phyloP scores from a whole-genome alignment of 2,888 invertebrate genomes.

The Cephus spinipes region DNA sequence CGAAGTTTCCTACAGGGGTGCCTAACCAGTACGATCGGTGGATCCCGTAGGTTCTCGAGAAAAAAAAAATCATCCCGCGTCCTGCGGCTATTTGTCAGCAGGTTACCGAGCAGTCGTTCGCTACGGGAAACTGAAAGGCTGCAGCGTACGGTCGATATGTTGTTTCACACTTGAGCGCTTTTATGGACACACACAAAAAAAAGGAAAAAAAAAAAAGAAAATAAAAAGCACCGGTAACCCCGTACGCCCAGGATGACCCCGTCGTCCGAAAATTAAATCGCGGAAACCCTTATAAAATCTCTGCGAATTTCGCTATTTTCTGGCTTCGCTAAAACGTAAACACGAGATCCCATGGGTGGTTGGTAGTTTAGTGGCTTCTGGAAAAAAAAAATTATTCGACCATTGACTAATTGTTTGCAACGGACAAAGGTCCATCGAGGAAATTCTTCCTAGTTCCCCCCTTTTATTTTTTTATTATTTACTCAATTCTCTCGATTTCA shows the following conservation, averaged over 20 bases:
- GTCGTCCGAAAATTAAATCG: slow-evolving; percentile 41
- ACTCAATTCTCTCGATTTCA: neutral
- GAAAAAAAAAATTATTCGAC: slow-evolving; percentile 26
- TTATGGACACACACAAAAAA: slow-evolving; percentile 1
- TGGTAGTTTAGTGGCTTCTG: slow-evolving; percentile 50
- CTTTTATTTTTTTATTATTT: neutral
- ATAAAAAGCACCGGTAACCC: slow-evolving; percentile 14
- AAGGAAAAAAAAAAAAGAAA: slow-evolving; percentile 10
- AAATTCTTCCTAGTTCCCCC: neutral
- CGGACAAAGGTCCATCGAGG: slow-evolving; percentile 19
- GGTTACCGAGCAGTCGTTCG: neutral
- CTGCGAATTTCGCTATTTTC: slow-evolving; percentile 44
- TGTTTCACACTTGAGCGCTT: slow-evolving; percentile 9
- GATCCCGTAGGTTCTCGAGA: neutral
- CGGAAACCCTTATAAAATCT: slow-evolving; percentile 49
- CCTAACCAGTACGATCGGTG: neutral
- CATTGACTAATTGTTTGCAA: slow-evolving; percentile 26
- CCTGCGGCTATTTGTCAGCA: neutral
- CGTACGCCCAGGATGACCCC: slow-evolving; percentile 4
- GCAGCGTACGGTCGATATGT: neutral
- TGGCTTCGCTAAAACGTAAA: slow-evolving; percentile 59
- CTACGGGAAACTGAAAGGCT: neutral
- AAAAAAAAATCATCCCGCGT: neutral
- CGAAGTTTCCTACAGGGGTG: neutral
- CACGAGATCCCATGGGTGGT: slow-evolving; percentile 17